Percentiles rank a stretch among this genome's conserved stretches.
These are phyloP conservation scores for Sebastes minor DNA, from an alignment of 2,797 vertebrate species.

Conservation along the genomic window DNA sequence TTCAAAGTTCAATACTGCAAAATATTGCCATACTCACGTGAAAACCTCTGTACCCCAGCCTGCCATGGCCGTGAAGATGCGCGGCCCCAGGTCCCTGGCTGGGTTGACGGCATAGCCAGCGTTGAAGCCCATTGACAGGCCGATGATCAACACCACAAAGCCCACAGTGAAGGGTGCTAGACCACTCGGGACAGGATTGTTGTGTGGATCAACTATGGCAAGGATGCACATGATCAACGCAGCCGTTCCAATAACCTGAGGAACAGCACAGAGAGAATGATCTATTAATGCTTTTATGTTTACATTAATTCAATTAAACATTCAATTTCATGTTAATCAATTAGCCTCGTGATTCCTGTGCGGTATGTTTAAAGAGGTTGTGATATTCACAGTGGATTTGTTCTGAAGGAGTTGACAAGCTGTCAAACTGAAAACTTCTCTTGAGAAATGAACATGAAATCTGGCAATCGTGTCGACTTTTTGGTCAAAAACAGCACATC, in stretches of 20 bases:
- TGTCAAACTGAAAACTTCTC: neutral
- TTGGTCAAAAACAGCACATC: neutral
- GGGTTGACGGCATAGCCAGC: conserved; percentile 92
- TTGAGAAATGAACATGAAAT: neutral
- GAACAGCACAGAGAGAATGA: neutral
- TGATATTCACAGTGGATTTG: neutral
- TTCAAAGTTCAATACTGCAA: neutral
- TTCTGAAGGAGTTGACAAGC: neutral
- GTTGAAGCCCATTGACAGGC: conserved; percentile 93
- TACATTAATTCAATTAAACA: neutral
- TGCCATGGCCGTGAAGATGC: conserved; percentile 88
- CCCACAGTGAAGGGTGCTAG: conserved; percentile 90
- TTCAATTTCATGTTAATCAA: neutral
- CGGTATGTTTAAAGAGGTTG: neutral
- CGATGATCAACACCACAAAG: conserved; percentile 88
- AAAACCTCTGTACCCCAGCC: conserved; percentile 91
- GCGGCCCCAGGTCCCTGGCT: conserved; percentile 90
- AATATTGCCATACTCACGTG: conserved; percentile 76
- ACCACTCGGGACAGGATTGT: conserved; percentile 85
- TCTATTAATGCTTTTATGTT: neutral
- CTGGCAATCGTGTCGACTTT: neutral
- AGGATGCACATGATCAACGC: conserved; percentile 88
- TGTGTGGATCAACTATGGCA: conserved; percentile 89
- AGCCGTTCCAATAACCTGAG: conserved; percentile 90
- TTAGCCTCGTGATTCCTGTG: neutral